Base-by-base conservation (phyloP, 2,113 vertebrate species). In the Pelecanoides urinatrix region DNA sequence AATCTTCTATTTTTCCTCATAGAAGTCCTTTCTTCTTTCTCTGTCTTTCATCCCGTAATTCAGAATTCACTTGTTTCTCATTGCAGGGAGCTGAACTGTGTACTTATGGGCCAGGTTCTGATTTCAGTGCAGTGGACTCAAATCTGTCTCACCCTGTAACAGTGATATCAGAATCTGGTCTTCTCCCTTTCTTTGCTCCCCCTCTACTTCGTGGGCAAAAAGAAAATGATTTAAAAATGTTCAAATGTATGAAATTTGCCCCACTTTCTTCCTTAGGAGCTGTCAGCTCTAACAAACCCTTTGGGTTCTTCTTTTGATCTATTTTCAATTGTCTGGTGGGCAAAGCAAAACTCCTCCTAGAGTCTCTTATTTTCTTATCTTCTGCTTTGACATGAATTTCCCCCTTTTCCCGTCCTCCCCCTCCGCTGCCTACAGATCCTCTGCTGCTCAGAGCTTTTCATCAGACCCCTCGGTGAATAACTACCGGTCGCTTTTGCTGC, bases 271-370 rank as follows among this genome's bases (percentile, higher is more conserved):
- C 74, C 78, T 90, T 62, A 85, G 83, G 74, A 96, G 85, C 88
- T 95, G 90, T 92, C 96, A 95, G 96, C 84, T 95, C 91, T 72
- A 85, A 96, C 59, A 89, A 94, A 92, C 92, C 94, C 96, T 89
- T 94, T 94, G 94, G 93, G 86, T 96, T 96, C 95, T 61, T 92
- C 78, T 91, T 97, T 97, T 97, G 88, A 96, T 91, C 91, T 93
- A 72, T 92, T 96, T 95, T 94, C 92, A 94, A 91, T 96, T 95
- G 94, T 94, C 92, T 96, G 96, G 88, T 90, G 61, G 88, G 96
- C 86, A 94, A 97, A 97, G 92, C 44, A 91, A 74, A 90, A 53
- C 94, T 95, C 83, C 92, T 96, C 72, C 85, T 91, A n/a, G 3
- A 89, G 55, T 73, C 94, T 93, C 91, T 92, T 72, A 72, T 89